Evolutionary conservation across 2,797 vertebrate species (phyloP).

Genomic region (Artibeus jamaicensis): DNA sequence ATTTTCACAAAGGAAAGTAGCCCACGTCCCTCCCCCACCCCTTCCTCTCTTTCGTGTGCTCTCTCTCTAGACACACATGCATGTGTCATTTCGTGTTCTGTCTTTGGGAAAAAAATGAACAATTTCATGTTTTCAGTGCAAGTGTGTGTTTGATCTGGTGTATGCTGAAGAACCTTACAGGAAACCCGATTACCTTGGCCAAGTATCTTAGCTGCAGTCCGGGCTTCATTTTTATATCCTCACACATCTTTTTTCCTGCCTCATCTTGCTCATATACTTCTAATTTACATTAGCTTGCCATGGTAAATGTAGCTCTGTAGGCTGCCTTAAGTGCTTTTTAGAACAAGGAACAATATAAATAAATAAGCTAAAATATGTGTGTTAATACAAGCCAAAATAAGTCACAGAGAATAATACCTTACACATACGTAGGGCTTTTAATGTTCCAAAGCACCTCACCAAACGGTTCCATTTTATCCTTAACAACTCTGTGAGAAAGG

Average conservation of each 20-base stretch:
- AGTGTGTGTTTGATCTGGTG: neutral
- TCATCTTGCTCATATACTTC: constrained; percentile 29
- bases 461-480: neutral
- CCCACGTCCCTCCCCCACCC: neutral
- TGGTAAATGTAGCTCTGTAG: constrained; percentile 32
- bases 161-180: constrained; percentile 4
- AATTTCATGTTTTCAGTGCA: constrained; percentile 2
- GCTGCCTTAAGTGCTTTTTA: constrained; percentile 49
- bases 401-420: neutral
- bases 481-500: neutral
- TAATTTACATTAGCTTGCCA: constrained; percentile 45
- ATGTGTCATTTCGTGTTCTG: neutral
- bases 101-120: constrained; percentile 28
- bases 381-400: constrained; percentile 38
- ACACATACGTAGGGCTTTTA: neutral
- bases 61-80: neutral
- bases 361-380: constrained; percentile 46
- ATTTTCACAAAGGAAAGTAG: constrained; percentile 50
- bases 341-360: constrained; percentile 56
- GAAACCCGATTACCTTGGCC: neutral
- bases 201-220: neutral
- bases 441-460: constrained; percentile 6
- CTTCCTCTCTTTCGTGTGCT: neutral
- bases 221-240: neutral
- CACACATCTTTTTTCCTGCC: neutral